phyloP scores from a whole-genome alignment of 2,888 invertebrate species.

The Nebria brevicollis region DNA sequence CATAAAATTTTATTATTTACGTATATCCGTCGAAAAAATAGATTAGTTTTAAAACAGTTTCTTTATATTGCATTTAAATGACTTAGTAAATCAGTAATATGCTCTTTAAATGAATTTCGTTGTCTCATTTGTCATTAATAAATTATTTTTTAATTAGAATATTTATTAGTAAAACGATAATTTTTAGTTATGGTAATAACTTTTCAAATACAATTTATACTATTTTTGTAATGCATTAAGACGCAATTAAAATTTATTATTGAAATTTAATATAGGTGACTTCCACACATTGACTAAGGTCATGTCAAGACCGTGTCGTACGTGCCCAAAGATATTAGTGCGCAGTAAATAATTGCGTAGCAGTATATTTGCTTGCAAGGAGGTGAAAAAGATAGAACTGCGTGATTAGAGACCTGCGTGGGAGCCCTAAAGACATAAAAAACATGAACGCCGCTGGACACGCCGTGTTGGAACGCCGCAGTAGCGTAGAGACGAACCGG shows the following conservation, averaged over 20 bases:
- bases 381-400: not conserved
- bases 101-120: too few relatives aligned
- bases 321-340: constrained; percentile 24
- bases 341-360: constrained; percentile 21
- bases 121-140: too few relatives aligned
- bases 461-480: not conserved
- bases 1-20: not conserved
- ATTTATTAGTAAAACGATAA: too few relatives aligned
- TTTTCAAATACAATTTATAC: not conserved
- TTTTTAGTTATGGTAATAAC: too few relatives aligned
- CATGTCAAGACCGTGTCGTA: constrained; percentile 32
- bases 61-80: too few relatives aligned
- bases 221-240: not conserved
- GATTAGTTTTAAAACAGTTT: not conserved
- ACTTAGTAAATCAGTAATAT: too few relatives aligned
- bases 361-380: not conserved
- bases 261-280: constrained; percentile 2
- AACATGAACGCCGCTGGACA: constrained; percentile 3
- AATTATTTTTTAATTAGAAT: too few relatives aligned
- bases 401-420: not conserved
- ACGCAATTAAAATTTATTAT: not conserved
- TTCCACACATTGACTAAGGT: constrained; percentile 34
- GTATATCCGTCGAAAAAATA: not conserved
- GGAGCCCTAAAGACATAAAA: not conserved
- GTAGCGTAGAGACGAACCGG: not conserved